Conservation (phyloP, 2,113 vertebrate species). For the Monarcha castaneiventris region DNA sequence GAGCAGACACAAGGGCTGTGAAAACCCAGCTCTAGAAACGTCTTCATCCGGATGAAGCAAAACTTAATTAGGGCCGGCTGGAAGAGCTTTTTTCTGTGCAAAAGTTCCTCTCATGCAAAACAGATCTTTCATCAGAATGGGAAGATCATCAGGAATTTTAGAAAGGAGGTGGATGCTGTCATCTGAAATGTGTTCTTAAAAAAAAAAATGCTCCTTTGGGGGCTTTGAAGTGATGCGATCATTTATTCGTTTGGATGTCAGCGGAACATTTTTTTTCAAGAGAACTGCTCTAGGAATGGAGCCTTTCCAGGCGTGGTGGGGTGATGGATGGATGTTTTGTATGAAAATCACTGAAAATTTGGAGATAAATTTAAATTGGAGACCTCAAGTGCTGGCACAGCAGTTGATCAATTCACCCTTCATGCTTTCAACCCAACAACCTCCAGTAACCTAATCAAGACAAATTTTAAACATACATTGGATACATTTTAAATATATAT, state of each 20-base stretch:
- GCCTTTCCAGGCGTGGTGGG: neutral
- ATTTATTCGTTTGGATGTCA: neutral
- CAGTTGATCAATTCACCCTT: neutral
- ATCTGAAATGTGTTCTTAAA: neutral
- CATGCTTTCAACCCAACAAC: neutral
- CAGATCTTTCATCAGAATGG: neutral
- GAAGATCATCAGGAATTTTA: neutral
- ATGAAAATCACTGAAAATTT: neutral
- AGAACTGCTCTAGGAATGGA: neutral
- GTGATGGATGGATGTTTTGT: neutral
- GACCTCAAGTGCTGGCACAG: neutral
- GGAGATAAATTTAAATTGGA: neutral
- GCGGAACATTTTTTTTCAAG: neutral
- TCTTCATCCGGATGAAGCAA: neutral
- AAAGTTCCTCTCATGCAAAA: neutral
- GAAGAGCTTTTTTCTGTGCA: neutral
- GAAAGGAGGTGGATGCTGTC: neutral
- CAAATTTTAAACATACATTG: neutral
- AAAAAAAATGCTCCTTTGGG: neutral
- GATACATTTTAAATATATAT: neutral
- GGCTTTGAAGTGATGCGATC: neutral
- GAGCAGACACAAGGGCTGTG: neutral
- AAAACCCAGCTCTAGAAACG: neutral
- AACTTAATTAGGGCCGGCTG: neutral
- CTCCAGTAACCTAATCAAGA: slow-evolving; percentile 11